phyloP scores from a whole-genome alignment of 1,140 invertebrate genomes.

The Dendrolimus kikuchii region DNA sequence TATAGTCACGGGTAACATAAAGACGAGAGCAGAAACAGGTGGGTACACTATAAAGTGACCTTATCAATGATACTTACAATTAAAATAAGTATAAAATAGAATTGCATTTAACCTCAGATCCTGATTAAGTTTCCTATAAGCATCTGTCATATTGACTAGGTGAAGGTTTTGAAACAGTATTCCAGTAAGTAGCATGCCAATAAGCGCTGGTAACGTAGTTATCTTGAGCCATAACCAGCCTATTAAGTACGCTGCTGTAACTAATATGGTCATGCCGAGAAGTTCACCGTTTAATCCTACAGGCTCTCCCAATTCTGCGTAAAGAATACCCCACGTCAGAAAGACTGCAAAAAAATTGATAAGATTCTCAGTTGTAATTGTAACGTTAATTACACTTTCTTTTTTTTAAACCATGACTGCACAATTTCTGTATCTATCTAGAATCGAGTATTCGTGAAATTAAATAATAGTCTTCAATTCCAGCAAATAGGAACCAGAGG shows the following conservation, averaged over 20 bases:
- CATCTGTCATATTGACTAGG: conserved; percentile 78
- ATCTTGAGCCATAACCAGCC: conserved; percentile 83
- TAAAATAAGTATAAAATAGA: neutral
- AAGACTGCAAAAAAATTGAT: conserved; percentile 68
- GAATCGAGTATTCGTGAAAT: too few relatives aligned
- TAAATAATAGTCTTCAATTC: too few relatives aligned
- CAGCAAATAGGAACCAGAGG: too few relatives aligned
- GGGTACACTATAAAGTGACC: too few relatives aligned
- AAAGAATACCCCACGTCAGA: conserved; percentile 83
- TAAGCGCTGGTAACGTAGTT: conserved; percentile 86
- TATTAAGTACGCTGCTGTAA: conserved; percentile 85
- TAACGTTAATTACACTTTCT: too few relatives aligned
- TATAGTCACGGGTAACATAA: too few relatives aligned
- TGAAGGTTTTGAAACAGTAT: conserved; percentile 85
- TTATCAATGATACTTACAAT: too few relatives aligned
- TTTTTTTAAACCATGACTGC: too few relatives aligned
- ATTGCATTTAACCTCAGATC: conserved; percentile 71
- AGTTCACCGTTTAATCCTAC: conserved; percentile 84
- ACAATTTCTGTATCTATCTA: too few relatives aligned
- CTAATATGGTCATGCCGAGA: conserved; percentile 83
- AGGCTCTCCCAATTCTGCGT: conserved; percentile 79
- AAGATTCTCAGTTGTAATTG: neutral
- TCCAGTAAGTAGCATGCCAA: conserved; percentile 90
- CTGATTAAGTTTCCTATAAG: conserved; percentile 76
- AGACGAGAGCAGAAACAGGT: too few relatives aligned